A percentile compares a stretch with the other conserved stretches of the same genome.
These are phyloP conservation scores for Branchellion lobata DNA, from an alignment of 2,888 invertebrate genomes.

Conservation along the genomic window DNA sequence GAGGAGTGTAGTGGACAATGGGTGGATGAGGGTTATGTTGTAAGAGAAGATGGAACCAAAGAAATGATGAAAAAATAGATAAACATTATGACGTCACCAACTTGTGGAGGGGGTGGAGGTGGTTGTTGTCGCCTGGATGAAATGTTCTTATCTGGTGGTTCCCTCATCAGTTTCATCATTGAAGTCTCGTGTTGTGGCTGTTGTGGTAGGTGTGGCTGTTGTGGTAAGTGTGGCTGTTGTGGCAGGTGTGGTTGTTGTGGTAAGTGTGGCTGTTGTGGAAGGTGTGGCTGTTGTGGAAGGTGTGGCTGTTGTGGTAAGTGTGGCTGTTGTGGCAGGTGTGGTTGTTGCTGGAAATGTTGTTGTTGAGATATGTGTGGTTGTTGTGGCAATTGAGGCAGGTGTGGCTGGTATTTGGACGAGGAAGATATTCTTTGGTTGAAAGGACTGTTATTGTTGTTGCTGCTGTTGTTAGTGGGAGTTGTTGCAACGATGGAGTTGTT, in stretches of 20 bases:
- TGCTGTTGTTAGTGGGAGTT: conserved; percentile 33
- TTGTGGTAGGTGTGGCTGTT: conserved; percentile 19
- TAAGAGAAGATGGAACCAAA: too few relatives aligned
- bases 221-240: background rate
- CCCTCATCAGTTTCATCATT: conserved; percentile 14
- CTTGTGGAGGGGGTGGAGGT: conserved; percentile 40
- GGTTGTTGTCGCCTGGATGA: conserved; percentile 30
- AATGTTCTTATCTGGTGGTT: conserved; percentile 31
- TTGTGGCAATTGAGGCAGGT: background rate
- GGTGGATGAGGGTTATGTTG: too few relatives aligned
- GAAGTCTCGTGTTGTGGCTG: conserved; percentile 21
- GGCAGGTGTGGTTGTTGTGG: background rate
- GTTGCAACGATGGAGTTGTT: background rate
- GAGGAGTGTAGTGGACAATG: too few relatives aligned
- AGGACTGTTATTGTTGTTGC: conserved; percentile 30
- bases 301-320: background rate
- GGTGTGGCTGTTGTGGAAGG: background rate
- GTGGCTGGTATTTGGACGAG: background rate
- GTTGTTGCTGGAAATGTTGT: background rate
- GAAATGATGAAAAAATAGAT: background rate
- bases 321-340: background rate
- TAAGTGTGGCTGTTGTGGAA: background rate
- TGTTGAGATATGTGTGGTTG: background rate
- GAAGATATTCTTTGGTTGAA: conserved; percentile 36
- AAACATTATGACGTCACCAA: too few relatives aligned